A percentile compares a stretch with the other conserved stretches of the same genome.
These are phyloP conservation scores for Ormyrus pomaceus DNA, from an alignment of 2,888 invertebrate species.

Conservation along the genomic window DNA sequence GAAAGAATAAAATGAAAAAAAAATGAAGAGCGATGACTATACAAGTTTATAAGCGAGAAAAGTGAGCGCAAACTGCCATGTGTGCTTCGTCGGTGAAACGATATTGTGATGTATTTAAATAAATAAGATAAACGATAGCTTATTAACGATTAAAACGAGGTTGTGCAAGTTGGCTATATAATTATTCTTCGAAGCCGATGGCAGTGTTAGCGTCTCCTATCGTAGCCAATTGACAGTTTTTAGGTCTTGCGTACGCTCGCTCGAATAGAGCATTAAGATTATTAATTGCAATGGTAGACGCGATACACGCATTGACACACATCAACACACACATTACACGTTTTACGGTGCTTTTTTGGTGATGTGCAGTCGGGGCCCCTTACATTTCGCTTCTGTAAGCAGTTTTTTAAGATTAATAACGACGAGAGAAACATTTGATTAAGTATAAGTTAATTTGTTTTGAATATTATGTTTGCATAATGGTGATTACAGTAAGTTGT, in stretches of 20 bases:
- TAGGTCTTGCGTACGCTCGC: constrained; percentile 19
- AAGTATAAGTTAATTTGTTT: no score
- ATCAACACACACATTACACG: constrained; percentile 5
- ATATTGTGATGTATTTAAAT: constrained; percentile 41
- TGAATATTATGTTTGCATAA: no score
- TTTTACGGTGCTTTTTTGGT: constrained; percentile 53
- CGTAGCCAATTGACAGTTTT: constrained; percentile 29
- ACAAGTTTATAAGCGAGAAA: constrained; percentile 3
- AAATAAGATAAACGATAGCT: neutral
- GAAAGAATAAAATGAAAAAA: constrained; percentile 13
- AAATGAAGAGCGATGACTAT: constrained; percentile 14
- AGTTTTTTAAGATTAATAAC: no score
- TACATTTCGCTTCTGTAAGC: constrained; percentile 4
- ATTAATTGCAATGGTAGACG: constrained; percentile 32
- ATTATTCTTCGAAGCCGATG: constrained; percentile 39
- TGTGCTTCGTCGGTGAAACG: constrained; percentile 44
- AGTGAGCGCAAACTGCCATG: constrained; percentile 32
- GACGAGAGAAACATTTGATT: no score
- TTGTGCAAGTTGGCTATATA: constrained; percentile 34
- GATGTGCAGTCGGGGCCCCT: constrained; percentile 38
- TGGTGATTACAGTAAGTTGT: no score
- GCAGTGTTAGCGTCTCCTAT: constrained; percentile 29
- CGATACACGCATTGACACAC: neutral
- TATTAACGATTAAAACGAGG: constrained; percentile 11
- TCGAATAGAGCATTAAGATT: constrained; percentile 16